Percentiles rank a stretch among this genome's conserved stretches.
phyloP scores from a whole-genome alignment of 2,888 invertebrate species.

The Tipula confusa region DNA sequence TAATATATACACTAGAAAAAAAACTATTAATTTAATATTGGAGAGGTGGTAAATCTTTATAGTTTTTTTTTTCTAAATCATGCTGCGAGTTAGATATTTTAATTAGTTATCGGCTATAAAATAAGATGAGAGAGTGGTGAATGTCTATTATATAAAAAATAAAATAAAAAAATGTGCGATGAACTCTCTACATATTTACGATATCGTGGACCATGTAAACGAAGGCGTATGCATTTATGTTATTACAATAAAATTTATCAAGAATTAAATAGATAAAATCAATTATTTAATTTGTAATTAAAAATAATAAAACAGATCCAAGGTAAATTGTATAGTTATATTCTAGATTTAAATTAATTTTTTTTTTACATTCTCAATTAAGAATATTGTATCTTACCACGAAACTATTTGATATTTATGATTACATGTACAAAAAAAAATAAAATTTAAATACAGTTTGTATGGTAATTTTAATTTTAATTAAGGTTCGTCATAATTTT shows the following conservation, averaged over 20 bases:
- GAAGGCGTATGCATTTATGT: neutral
- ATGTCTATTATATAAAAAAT: neutral
- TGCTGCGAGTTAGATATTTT: neutral
- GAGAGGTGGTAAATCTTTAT: neutral
- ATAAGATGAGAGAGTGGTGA: neutral
- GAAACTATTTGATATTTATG: neutral
- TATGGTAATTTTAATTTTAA: neutral
- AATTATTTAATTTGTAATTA: neutral
- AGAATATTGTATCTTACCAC: constrained; percentile 5
- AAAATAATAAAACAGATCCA: constrained; percentile 14
- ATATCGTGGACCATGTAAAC: neutral
- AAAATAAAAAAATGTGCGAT: neutral
- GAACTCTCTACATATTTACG: neutral
- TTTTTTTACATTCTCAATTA: neutral
- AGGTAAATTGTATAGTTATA: neutral
- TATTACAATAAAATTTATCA: neutral
- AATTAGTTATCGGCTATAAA: neutral
- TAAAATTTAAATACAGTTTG: neutral
- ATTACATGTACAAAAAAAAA: too few relatives aligned
- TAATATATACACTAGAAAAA: neutral
- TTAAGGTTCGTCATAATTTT: neutral
- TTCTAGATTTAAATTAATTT: neutral
- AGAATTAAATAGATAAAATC: constrained; percentile 16
- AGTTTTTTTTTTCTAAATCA: neutral
- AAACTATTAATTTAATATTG: neutral